Conservation (phyloP, 2,797 vertebrate genomes). For the Malacoraja senta region DNA sequence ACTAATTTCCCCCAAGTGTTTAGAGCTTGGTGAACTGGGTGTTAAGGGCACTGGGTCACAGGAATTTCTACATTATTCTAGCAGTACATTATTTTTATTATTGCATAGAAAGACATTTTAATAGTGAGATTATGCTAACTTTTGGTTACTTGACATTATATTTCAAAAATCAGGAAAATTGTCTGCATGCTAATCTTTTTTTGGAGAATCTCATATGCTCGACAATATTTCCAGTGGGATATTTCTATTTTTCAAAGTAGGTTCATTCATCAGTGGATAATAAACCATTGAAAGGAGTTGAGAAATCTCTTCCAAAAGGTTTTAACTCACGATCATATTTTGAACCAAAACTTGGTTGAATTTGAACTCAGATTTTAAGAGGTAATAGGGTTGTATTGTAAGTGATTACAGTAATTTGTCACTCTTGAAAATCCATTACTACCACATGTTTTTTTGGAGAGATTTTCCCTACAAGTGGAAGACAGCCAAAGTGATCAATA, state of each 20-base stretch:
- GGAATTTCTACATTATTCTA: conserved; percentile 1
- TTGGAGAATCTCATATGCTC: neutral
- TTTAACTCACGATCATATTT: neutral
- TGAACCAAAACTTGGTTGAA: neutral
- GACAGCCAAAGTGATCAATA: too few relatives aligned
- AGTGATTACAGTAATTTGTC: neutral
- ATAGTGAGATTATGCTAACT: neutral
- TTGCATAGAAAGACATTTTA: neutral
- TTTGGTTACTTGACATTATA: neutral
- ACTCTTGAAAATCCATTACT: neutral
- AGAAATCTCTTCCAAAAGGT: neutral
- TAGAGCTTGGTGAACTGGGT: neutral
- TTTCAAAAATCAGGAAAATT: neutral
- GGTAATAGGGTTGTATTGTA: neutral
- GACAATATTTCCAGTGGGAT: neutral
- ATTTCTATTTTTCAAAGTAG: neutral
- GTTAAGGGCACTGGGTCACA: neutral
- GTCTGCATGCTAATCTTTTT: neutral
- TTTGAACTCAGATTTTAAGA: neutral
- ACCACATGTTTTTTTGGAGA: neutral
- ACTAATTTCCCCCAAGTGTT: neutral
- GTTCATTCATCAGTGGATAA: neutral
- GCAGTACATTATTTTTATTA: neutral
- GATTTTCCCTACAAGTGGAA: neutral
- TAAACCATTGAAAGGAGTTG: neutral